These are phyloP conservation scores for Cinclus mexicanus DNA, from an alignment of 2,113 vertebrate genomes.

Conservation along the genomic window DNA sequence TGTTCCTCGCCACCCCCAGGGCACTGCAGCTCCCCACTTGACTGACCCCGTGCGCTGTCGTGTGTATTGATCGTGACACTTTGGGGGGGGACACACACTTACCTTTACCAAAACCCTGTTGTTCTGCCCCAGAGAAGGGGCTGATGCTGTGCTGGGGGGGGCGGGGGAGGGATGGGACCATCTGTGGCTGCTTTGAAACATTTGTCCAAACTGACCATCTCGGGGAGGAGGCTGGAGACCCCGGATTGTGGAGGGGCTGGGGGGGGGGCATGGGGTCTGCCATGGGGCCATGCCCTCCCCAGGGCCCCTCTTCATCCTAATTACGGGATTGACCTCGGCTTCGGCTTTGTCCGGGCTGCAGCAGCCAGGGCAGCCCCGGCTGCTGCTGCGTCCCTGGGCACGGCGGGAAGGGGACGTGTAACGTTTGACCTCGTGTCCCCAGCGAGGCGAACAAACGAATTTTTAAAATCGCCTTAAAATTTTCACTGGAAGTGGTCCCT, in stretches of 20 bases:
- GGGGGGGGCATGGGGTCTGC: neutral
- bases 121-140: slow-evolving; percentile 2
- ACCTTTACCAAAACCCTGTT: neutral
- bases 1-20: neutral
- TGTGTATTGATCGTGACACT: neutral
- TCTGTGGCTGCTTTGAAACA: neutral
- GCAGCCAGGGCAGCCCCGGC: neutral
- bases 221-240: neutral
- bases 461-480: slow-evolving; percentile 69
- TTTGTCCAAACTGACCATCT: neutral
- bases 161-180: neutral
- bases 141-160: neutral
- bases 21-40: neutral
- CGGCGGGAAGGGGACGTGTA: neutral
- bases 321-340: neutral
- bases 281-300: neutral
- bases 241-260: neutral
- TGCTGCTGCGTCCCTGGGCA: neutral
- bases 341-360: neutral
- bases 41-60: neutral
- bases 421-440: neutral
- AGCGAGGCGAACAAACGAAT: neutral
- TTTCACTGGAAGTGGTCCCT: neutral
- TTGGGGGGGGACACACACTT: neutral
- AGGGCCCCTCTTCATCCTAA: neutral